Base-by-base conservation (phyloP, 1,140 invertebrate species). In the Polyergus mexicanus region DNA sequence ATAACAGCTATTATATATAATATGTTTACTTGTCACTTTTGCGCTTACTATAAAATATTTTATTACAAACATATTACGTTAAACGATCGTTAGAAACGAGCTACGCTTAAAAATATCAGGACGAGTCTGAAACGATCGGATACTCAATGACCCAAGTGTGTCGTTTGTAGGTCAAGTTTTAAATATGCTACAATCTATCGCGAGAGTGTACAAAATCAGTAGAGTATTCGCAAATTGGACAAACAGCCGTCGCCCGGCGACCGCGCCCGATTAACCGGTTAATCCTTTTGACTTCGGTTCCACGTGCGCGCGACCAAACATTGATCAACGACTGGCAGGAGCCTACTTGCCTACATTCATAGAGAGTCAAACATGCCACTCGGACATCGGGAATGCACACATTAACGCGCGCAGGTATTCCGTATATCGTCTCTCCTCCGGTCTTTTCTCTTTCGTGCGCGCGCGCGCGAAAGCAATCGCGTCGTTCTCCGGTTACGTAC, bases 301-400 rank as follows among this genome's bases (percentile, higher is more conserved):
- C 77, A 74, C 68, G 66, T 75, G 76, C 56, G 74, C 60, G 60
- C 83, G 69, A 44, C 35, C 47, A 68, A 78, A 84, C 72, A 58
- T 68, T 41, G 88, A 89, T 86, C 63, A 84, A 25, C 72, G 75
- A 4, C 47, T 16, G 16, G 47, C 47, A 51, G 81, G 84, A 90
- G 81, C 88, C 89, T 90, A 90, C 89, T 90, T 90, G 88, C 89
- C 89, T 90, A 90, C 89, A 90, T 90, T 86, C 68, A 54, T 89
- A 44, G 28, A 66, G 3, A 47, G 44, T 60, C 66, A 54, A 41
- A 19, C 25, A 71, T 75, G 71, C 68, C 74, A 77, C 84, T 77
- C 35, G 32, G 28, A 47, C 71, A 86, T 65, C 56, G 56, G 47
- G 47, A 28, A 25, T 44, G 58, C 72, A 63, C 56, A 51, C 69